phyloP scores from a whole-genome alignment of 2,888 invertebrate genomes.

The Cabera pusaria region DNA sequence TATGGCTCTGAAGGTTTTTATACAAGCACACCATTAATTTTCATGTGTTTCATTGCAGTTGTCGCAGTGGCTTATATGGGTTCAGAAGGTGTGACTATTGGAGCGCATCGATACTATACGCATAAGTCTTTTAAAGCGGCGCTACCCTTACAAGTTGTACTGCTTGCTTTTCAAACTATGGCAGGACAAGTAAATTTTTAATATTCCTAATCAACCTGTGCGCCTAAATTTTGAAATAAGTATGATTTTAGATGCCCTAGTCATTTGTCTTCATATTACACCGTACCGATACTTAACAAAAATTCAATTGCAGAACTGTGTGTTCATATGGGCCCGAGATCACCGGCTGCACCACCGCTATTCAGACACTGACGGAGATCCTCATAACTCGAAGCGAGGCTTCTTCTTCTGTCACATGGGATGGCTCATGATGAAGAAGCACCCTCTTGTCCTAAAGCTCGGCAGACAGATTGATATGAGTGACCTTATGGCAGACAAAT shows the following conservation, averaged over 20 bases:
- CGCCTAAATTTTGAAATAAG: slow-evolving; percentile 8
- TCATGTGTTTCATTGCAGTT: slow-evolving; percentile 20
- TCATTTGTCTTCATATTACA: too few relatives aligned
- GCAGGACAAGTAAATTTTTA: slow-evolving; percentile 87
- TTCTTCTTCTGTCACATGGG: slow-evolving; percentile 96
- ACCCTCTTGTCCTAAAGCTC: slow-evolving; percentile 88
- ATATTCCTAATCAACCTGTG: too few relatives aligned
- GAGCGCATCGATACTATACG: slow-evolving; percentile 91
- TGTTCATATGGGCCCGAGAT: slow-evolving; percentile 91
- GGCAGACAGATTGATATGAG: slow-evolving; percentile 88
- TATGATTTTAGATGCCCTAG: too few relatives aligned
- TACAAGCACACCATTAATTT: not conserved
- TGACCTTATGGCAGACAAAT: slow-evolving; percentile 88
- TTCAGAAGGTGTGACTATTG: slow-evolving; percentile 88
- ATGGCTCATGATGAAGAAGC: slow-evolving; percentile 91
- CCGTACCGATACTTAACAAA: too few relatives aligned
- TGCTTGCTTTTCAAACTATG: slow-evolving; percentile 87
- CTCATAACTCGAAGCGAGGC: slow-evolving; percentile 90
- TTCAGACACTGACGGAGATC: slow-evolving; percentile 87
- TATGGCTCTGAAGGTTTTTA: too few relatives aligned
- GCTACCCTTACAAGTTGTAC: slow-evolving; percentile 82
- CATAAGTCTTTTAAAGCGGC: slow-evolving; percentile 91
- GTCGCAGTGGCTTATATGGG: slow-evolving; percentile 30
- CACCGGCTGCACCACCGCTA: slow-evolving; percentile 93
- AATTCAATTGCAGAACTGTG: slow-evolving; percentile 81